Evolutionary conservation across 1,140 invertebrate species (phyloP), one percentile per base, ranked within the genome.

Genomic region (Goniozus legneri): DNA sequence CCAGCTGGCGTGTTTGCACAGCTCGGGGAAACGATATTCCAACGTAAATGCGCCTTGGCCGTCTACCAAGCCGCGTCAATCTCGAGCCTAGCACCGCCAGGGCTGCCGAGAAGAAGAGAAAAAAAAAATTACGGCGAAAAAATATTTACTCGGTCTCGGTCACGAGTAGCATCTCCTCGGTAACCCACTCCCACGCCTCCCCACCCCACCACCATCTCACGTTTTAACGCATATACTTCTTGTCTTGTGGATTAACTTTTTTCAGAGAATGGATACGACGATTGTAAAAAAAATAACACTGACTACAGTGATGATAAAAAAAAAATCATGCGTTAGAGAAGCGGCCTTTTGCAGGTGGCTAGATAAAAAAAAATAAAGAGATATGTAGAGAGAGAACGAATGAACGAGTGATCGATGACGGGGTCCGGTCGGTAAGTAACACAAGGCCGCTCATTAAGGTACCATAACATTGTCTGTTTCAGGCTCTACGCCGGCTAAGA

Each of bases 231-330:
- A n/a, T n/a, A n/a, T n/a, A n/a, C n/a, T n/a, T n/a, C n/a, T n/a
- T n/a, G n/a, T n/a, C n/a, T n/a, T 73, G 69, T 76, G 71, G 71
- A 74, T 76, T 76, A 76, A 76, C 67, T 76, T 70, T 76, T 75
- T 76, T 61, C 73, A 76, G 72, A 75, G 67, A 64, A 62, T 55
- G 59, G 44, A 47, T 54, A 58, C 57, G 54, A 58, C 58, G 56
- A 54, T 55, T 58, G 14, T 48, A 39, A 55, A 31, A 21, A 33
- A 15, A 40, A 47, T n/a, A n/a, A n/a, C n/a, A n/a, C 47, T 57
- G 58, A 52, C 64, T 69, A 69, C 66, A 71, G 60, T 71, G 64
- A 71, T 69, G 64, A 57, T 69, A 64, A 67, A 59, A 67, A 56
- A 71, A 51, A 67, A 69, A 74, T 73, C 69, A 75, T 73, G 71